Percentiles rank a stretch among this genome's conserved stretches.
These are phyloP conservation scores for Phoxinus dragarum DNA, from an alignment of 2,797 vertebrate species.

Conservation along the genomic window DNA sequence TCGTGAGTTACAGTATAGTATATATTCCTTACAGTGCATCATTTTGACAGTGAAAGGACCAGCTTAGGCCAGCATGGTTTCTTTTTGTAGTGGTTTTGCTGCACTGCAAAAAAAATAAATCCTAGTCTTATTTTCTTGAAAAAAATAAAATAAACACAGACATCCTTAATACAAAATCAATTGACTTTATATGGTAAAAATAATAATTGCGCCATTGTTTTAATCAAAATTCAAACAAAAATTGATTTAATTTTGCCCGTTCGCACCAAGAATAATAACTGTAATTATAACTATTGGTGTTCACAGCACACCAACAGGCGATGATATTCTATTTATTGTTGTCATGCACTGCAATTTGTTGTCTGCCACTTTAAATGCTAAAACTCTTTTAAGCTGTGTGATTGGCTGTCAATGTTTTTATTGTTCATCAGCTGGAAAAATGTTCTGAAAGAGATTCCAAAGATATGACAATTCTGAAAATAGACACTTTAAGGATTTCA, in stretches of 20 bases:
- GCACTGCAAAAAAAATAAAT: background rate
- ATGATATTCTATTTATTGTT: background rate
- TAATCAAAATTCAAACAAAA: background rate
- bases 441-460: background rate
- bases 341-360: background rate
- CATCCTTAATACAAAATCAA: background rate
- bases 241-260: background rate
- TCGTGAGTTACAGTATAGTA: constrained; percentile 8
- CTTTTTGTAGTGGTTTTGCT: background rate
- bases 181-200: background rate
- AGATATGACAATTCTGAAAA: no score
- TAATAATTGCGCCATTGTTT: background rate
- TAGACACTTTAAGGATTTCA: no score
- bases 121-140: background rate
- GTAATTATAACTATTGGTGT: background rate
- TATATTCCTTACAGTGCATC: constrained; percentile 21
- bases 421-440: background rate
- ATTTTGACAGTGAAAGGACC: background rate
- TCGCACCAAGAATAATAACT: background rate
- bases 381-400: background rate
- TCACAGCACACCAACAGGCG: background rate
- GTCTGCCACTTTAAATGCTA: background rate
- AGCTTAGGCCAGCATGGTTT: background rate
- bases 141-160: background rate
- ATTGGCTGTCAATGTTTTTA: background rate